A percentile compares a stretch with the other conserved stretches of the same genome.
These are phyloP conservation scores for Zonitis immaculata DNA, from an alignment of 2,888 invertebrate genomes.

Conservation along the genomic window DNA sequence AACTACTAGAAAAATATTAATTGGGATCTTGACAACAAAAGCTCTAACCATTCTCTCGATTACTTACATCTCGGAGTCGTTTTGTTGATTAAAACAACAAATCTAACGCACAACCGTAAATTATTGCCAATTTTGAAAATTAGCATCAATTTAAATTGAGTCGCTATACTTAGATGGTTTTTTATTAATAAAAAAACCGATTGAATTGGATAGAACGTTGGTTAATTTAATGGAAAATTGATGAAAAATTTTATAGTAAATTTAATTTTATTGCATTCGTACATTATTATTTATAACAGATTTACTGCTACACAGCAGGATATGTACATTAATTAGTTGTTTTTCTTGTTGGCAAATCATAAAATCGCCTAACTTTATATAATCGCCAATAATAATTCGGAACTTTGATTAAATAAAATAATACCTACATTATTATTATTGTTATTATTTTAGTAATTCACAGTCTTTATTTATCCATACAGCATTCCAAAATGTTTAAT, in stretches of 20 bases:
- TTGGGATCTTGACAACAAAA: too few relatives aligned
- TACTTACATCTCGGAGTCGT: background rate
- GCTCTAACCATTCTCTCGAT: too few relatives aligned
- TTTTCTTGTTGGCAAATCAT: background rate
- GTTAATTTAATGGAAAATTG: background rate
- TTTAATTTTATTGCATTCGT: slow-evolving; percentile 19
- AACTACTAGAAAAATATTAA: background rate
- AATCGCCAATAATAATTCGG: slow-evolving; percentile 2
- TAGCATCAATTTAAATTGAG: background rate
- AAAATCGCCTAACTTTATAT: slow-evolving; percentile 16
- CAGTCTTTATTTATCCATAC: too few relatives aligned
- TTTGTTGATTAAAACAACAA: slow-evolving; percentile 13
- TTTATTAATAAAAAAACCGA: too few relatives aligned
- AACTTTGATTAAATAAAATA: slow-evolving; percentile 15
- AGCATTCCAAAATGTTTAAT: too few relatives aligned
- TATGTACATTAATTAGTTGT: slow-evolving; percentile 34
- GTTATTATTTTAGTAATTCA: too few relatives aligned
- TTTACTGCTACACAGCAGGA: slow-evolving; percentile 26
- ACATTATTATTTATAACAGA: slow-evolving; percentile 18
- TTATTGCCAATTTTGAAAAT: background rate
- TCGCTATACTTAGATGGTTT: too few relatives aligned
- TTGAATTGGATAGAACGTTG: too few relatives aligned
- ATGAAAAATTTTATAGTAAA: slow-evolving; percentile 11
- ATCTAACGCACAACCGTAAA: slow-evolving; percentile 10
- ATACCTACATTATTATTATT: too few relatives aligned